Evolutionary conservation across 2,888 invertebrate genomes (phyloP).

Genomic region (Pemphredon lugubris): DNA sequence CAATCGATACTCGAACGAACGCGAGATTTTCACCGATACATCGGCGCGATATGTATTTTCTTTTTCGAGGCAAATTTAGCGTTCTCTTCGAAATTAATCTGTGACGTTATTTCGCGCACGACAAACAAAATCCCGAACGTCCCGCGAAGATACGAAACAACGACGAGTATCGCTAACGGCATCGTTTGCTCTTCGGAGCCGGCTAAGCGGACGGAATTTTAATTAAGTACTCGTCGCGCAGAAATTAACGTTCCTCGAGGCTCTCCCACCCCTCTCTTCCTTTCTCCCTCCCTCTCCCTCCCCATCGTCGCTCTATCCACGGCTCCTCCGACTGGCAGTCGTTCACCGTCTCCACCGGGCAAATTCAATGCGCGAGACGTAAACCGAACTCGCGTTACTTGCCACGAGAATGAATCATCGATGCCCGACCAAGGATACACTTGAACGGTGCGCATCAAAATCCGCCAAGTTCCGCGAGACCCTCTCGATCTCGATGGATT

Average conservation of each 20-base stretch:
- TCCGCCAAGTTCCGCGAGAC: conserved; percentile 22
- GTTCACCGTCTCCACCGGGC: conserved; percentile 9
- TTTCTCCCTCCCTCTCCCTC: neutral
- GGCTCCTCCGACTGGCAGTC: conserved; percentile 5
- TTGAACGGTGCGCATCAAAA: conserved; percentile 6
- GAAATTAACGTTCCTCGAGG: conserved; percentile 30
- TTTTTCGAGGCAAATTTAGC: no score
- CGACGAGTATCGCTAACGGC: neutral
- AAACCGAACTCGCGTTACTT: conserved; percentile 39
- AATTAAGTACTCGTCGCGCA: conserved; percentile 29
- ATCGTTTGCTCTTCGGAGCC: conserved; percentile 31
- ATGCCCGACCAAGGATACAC: conserved; percentile 14
- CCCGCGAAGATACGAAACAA: neutral
- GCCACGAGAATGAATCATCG: conserved; percentile 37
- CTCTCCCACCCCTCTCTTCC: neutral
- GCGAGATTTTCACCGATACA: no score
- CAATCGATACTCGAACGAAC: no score
- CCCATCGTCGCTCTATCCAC: conserved; percentile 29
- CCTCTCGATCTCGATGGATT: conserved; percentile 26
- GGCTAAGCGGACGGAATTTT: conserved; percentile 29
- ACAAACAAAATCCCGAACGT: neutral
- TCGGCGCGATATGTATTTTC: no score
- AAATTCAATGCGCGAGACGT: conserved; percentile 44
- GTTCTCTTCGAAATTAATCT: no score
- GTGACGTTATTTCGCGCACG: no score